Evolutionary conservation across 2,113 vertebrate genomes (phyloP), one percentile per base, ranked within the genome.

Genomic region (Pelecanoides urinatrix): DNA sequence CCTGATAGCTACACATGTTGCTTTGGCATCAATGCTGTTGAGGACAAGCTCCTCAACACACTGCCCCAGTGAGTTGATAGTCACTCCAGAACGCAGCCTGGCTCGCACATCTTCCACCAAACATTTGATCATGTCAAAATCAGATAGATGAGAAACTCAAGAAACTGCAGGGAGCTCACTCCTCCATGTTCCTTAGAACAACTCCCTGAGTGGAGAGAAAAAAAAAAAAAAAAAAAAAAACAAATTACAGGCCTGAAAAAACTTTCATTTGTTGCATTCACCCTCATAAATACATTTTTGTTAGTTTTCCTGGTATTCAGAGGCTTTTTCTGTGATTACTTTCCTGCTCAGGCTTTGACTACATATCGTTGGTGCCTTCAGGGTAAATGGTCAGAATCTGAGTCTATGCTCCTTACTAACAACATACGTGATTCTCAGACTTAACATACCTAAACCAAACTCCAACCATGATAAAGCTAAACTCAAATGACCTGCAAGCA

Each of bases 1-100:
- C 74, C 99, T 97, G 90, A 99, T 50, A 29, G 99, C 99, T 42
- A 99, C 92, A 88, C 99, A 99, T n/a, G 98, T 99, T 62, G 99
- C 99, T 87, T 98, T 98, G 13, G 99, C 99, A 90, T 99, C 99
- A 4, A 99, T 97, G 97, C 99, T 99, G 74, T 99, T 99, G 36
- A 99, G 97, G 49, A 99, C 58, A 30, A 99, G 99, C 89, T 99
- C 99, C 95, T 99, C 99, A 10, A 99, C 98, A 65, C 99, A 99
- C 34, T 99, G 99, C 53, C 98, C 98, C 5, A 99, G 93, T 0
- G 99, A 99, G 40, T 16, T 98, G 61, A 99, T 70, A 8, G 99
- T 97, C 59, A 99, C 97, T 53, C 99, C 99, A 44, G 99, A 99
- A 75, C 99, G 99, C 92, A 99, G 96, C 77, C 94, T 98, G 75